Conservation (phyloP, 2,113 vertebrate species). For the Otolemur garnettii region DNA sequence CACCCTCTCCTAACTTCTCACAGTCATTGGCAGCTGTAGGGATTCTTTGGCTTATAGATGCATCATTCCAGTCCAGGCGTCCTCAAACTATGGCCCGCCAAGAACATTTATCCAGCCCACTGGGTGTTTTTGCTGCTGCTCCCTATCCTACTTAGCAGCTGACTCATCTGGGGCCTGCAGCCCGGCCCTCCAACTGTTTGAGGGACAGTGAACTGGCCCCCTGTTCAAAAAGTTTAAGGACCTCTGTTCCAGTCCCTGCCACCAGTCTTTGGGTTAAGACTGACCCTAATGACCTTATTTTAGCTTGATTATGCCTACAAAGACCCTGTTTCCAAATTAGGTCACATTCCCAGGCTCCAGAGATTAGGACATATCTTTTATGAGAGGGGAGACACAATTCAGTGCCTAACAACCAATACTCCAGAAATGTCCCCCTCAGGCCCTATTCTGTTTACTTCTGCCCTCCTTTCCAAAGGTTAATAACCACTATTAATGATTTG, state of each 20-base stretch:
- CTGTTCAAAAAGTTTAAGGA: too few species aligned
- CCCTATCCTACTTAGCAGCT: too few species aligned
- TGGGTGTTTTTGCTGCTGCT: too few species aligned
- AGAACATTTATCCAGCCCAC: too few species aligned
- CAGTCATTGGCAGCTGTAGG: background rate
- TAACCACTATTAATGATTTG: background rate
- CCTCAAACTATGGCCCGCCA: too few species aligned
- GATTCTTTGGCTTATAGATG: background rate
- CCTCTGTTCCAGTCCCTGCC: background rate
- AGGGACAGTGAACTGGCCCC: too few species aligned
- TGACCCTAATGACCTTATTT: background rate
- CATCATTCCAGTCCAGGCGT: background rate
- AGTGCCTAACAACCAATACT: background rate
- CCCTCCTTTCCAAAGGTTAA: background rate
- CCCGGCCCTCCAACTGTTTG: too few species aligned
- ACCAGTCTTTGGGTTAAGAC: background rate
- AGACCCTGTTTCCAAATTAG: constrained; percentile 10
- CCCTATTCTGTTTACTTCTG: background rate
- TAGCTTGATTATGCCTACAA: background rate
- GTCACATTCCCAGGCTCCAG: background rate
- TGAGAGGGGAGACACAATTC: background rate
- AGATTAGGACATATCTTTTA: background rate
- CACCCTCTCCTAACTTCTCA: background rate
- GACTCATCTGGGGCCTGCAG: too few species aligned
- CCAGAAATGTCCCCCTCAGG: background rate